Percentiles rank a stretch among this genome's conserved stretches.
Conservation (phyloP, 2,113 vertebrate genomes). For the Pollimyrus isidori region DNA sequence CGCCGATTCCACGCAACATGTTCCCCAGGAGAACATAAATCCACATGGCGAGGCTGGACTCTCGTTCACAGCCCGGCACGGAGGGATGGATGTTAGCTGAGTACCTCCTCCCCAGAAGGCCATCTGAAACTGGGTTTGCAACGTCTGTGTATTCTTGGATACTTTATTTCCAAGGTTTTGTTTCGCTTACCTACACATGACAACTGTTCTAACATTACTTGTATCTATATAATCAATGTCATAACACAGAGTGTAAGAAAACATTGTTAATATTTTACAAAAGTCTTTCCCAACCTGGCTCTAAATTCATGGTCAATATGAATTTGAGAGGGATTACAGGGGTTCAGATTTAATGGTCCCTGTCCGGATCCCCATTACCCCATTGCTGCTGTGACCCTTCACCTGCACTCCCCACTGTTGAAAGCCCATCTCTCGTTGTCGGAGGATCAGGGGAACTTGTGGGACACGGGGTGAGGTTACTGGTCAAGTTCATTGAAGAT, state of each 20-base stretch:
- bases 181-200: background rate
- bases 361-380: background rate
- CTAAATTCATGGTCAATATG: background rate
- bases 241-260: background rate
- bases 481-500: slow-evolving; percentile 58
- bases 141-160: background rate
- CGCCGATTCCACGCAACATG: slow-evolving; percentile 79
- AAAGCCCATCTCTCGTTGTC: slow-evolving; percentile 39
- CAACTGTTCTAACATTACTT: background rate
- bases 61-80: slow-evolving; percentile 63
- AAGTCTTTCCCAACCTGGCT: background rate
- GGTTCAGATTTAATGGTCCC: background rate
- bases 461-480: slow-evolving; percentile 62
- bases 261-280: background rate
- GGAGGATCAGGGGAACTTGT: slow-evolving; percentile 47
- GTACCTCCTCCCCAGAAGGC: background rate
- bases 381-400: background rate
- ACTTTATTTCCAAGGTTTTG: background rate
- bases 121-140: background rate
- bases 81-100: background rate
- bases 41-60: slow-evolving; percentile 77
- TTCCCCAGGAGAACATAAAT: slow-evolving; percentile 80
- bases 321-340: background rate
- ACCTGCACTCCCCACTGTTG: slow-evolving; percentile 50
- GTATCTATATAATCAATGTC: background rate